Evolutionary conservation across 2,797 vertebrate species (phyloP).

Genomic region (Enteromius radiatus): DNA sequence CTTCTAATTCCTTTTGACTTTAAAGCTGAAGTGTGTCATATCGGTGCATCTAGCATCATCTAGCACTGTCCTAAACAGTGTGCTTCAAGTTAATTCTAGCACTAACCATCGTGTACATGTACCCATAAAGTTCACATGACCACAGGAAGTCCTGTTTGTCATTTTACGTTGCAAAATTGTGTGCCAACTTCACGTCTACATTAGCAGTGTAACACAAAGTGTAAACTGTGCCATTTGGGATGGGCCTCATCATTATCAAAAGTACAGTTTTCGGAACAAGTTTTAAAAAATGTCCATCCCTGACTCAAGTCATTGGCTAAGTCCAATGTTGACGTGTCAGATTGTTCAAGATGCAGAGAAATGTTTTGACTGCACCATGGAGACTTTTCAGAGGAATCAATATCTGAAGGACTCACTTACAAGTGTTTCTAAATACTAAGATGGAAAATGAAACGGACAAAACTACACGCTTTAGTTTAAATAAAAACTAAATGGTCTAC

Average conservation of each 20-base stretch:
- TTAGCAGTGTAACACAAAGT: background rate
- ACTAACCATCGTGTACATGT: background rate
- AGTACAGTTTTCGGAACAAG: background rate
- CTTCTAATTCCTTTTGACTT: background rate
- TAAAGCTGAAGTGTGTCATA: slow-evolving; percentile 14
- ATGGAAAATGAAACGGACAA: background rate
- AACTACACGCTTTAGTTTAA: slow-evolving; percentile 1
- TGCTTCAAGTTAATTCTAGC: background rate
- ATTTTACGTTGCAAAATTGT: background rate
- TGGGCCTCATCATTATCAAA: background rate
- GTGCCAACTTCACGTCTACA: background rate
- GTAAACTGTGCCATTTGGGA: background rate
- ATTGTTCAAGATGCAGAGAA: background rate
- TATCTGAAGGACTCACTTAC: no score
- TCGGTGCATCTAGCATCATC: background rate
- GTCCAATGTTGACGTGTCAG: background rate
- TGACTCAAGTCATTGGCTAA: background rate
- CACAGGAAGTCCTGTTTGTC: background rate
- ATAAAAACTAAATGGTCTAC: background rate
- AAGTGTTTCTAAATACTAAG: background rate
- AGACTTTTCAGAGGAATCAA: background rate
- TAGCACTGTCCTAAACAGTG: background rate
- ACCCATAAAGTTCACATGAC: background rate
- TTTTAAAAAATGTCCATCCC: background rate
- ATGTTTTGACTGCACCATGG: background rate